phyloP scores from a whole-genome alignment of 2,888 invertebrate genomes.

The Chromoteleia sp. region DNA sequence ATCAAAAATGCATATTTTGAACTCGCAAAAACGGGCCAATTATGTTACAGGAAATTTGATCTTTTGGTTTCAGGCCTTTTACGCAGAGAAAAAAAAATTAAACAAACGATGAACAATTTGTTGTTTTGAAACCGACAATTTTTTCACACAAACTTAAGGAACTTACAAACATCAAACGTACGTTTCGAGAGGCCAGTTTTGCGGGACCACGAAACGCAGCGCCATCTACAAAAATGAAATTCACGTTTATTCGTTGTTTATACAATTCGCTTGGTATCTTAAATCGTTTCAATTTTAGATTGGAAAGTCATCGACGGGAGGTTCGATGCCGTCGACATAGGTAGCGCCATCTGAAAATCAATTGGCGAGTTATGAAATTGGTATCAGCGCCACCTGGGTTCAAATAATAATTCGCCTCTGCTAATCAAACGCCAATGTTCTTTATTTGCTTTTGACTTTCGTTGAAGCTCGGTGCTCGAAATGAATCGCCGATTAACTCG shows the following conservation, averaged over 20 bases:
- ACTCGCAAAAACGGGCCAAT: no score
- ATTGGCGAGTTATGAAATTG: constrained; percentile 16
- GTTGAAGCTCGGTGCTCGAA: no score
- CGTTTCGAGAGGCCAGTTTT: background rate
- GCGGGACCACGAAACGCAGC: background rate
- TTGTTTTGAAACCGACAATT: background rate
- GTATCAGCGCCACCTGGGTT: constrained; percentile 1
- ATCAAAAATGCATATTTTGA: no score
- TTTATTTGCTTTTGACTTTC: no score
- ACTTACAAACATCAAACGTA: constrained; percentile 14
- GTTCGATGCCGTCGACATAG: constrained; percentile 6
- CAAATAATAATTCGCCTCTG: no score
- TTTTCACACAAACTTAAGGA: background rate
- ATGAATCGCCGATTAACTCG: no score
- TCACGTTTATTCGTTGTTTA: constrained; percentile 5
- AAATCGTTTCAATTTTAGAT: background rate
- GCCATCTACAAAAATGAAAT: constrained; percentile 8
- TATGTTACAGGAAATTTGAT: background rate
- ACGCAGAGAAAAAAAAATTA: background rate
- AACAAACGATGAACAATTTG: no score
- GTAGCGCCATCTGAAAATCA: constrained; percentile 33
- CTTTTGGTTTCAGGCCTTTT: constrained; percentile 3
- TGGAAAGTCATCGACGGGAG: constrained; percentile 6
- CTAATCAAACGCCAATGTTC: no score
- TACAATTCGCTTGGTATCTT: background rate